Percentiles rank a stretch among this genome's conserved stretches.
phyloP scores from a whole-genome alignment of 2,113 vertebrate species.

The Hippolais icterina region DNA sequence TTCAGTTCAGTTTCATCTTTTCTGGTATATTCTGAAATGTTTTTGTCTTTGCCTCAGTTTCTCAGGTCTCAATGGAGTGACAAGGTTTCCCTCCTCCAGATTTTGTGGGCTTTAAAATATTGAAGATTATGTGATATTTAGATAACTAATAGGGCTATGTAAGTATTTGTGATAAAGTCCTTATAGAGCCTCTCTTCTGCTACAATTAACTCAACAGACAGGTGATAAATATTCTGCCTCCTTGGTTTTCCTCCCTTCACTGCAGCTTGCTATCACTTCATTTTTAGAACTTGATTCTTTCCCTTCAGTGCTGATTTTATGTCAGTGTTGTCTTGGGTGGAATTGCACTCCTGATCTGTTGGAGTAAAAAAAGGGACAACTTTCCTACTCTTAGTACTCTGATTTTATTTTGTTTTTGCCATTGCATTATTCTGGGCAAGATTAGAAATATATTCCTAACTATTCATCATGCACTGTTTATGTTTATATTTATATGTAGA shows the following conservation, averaged over 20 bases:
- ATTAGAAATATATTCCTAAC: conserved; percentile 25
- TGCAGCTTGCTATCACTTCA: neutral
- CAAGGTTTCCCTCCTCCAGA: neutral
- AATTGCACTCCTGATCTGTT: neutral
- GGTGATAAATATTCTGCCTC: neutral
- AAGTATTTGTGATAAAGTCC: neutral
- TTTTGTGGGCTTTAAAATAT: neutral
- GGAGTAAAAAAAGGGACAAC: neutral
- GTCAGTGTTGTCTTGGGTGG: neutral
- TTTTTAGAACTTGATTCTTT: neutral
- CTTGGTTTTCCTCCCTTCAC: neutral
- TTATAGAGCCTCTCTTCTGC: neutral
- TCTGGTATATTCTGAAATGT: neutral
- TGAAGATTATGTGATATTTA: neutral
- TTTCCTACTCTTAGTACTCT: neutral
- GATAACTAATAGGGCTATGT: neutral
- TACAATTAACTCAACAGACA: neutral
- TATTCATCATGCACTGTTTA: neutral
- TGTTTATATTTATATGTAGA: neutral
- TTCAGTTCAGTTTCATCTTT: neutral
- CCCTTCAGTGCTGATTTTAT: neutral
- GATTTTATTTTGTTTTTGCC: neutral
- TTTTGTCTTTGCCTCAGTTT: neutral
- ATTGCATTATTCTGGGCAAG: neutral
- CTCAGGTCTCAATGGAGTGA: neutral